Evolutionary conservation across 2,888 invertebrate genomes (phyloP), one percentile per base, ranked within the genome.

Genomic region (Eristalinus sepulchralis): DNA sequence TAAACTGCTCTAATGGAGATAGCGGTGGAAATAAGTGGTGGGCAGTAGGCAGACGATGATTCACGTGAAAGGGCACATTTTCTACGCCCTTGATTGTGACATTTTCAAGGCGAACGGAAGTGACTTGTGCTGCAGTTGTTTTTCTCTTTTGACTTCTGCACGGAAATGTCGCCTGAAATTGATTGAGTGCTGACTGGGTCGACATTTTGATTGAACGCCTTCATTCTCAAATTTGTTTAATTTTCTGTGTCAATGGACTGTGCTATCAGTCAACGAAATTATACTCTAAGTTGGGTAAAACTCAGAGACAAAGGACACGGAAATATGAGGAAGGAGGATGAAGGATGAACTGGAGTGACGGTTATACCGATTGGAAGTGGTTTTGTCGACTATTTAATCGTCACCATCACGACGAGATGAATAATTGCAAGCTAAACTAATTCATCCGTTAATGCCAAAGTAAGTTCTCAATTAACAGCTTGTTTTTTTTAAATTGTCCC

Each of bases 1-100:
- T n/a, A 53, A 76, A 68, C 67, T 60, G 76, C 67, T 67, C 34
- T 3, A 55, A 8, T 39, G 27, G 24, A 24, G 67, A 22, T 60
- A 39, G 17, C 17, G 17, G 17, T 6, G 47, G 47, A 47, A 47
- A 17, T 47, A 17, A 47, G 47, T 47, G 17, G 17, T n/a, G 6
- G 17, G 6, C 47, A 17, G 27, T 5, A 27, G 27, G 5, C 27
- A 27, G 27, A 5, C 27, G 27, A 27, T 5, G 27, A 3, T 27
- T 5, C 27, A 27, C 27, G n/a, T n/a, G n/a, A n/a, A n/a, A n/a
- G n/a, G 2, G 27, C 5, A 27, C 27, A 27, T 27, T 27, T n/a
- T n/a, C n/a, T n/a, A n/a, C 27, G 27, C n/a, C 47, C 47, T 47
- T 47, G 39, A 47, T 27, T 2, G 6, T n/a, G 17, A n/a, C n/a